Base-by-base conservation (phyloP, 2,888 invertebrate species). In the Hypselothyrea guttata region DNA sequence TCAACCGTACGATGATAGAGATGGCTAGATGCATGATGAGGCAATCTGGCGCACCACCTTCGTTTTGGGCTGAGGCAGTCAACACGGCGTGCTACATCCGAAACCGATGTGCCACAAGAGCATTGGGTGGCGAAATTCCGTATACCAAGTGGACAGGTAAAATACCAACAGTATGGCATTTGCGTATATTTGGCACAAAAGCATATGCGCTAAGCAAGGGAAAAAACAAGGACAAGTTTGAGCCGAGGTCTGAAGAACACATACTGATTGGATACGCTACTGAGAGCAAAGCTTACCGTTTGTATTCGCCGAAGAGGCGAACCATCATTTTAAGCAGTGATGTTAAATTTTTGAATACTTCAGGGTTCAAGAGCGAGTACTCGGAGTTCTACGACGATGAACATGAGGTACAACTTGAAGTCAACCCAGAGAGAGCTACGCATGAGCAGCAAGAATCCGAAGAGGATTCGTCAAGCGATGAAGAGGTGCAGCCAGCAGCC, bases 21-120 rank as follows among this genome's bases (percentile, higher is more conserved):
- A 41, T 41, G 28, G 22, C 41, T 11, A 27, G 41, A 11, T 41
- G 28, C 11, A 27, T 41, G 41, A 41, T 41, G 4, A 27, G 28
- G n/a, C 41, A 41, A 41, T 27, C 41, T 1, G 41, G 41, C 12
- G 41, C 41, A 7, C 33, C 22, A 22, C 5, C 22, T 4, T 22
- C 22, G 2, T 22, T 22, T 22, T 22, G 22, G 22, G 5, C 22
- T 22, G 22, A 22, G 5, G 22, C 22, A 4, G 22, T 22, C 2
- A 22, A 22, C 22, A 22, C 22, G 22, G 5, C 5, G 22, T 22
- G 22, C 22, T 22, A 22, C 22, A 22, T 22, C 22, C 3, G 22
- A 22, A 22, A 18, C n/a, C 8, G 37, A 37, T 37, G 15, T 3
- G 1, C 37, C 9, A 9, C 37, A 8, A 37, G n/a, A 16, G 15